Percentiles rank a stretch among this genome's conserved stretches.
phyloP scores from a whole-genome alignment of 2,797 vertebrate genomes.

The Columba guinea region DNA sequence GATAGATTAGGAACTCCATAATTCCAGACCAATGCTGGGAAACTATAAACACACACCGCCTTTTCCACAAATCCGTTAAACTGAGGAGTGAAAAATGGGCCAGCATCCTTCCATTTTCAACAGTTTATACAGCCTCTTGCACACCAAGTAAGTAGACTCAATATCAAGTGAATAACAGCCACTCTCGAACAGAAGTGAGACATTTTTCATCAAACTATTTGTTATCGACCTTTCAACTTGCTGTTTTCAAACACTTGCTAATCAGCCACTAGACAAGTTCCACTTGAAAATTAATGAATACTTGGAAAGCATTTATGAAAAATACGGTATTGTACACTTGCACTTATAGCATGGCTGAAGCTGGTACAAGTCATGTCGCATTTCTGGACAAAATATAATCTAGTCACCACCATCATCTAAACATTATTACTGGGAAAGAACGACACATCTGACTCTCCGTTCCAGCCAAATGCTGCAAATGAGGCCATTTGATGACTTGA shows the following conservation, averaged over 20 bases:
- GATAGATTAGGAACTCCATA: slow-evolving; percentile 10
- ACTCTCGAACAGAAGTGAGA: not conserved
- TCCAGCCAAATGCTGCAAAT: not conserved
- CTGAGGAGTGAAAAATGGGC: slow-evolving; percentile 20
- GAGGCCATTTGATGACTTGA: not conserved
- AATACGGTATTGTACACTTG: not conserved
- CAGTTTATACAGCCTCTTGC: slow-evolving; percentile 34
- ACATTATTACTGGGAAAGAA: not conserved
- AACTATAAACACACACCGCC: not conserved
- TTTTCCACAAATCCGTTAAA: slow-evolving; percentile 45
- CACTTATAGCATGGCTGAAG: not conserved
- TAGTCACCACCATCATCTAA: not conserved
- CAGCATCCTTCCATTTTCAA: slow-evolving; percentile 24
- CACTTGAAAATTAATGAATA: not conserved
- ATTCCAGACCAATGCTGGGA: slow-evolving; percentile 58
- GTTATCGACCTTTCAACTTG: not conserved
- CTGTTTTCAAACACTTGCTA: not conserved
- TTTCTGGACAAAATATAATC: not conserved
- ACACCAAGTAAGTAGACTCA: slow-evolving; percentile 17
- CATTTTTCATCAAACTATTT: slow-evolving; percentile 1
- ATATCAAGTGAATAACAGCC: slow-evolving; percentile 21
- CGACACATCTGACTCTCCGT: not conserved
- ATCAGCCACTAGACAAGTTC: not conserved
- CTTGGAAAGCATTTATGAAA: not conserved
- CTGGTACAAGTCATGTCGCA: not conserved